Conservation (phyloP, 2,888 invertebrate species). For the Thumatha senex region DNA sequence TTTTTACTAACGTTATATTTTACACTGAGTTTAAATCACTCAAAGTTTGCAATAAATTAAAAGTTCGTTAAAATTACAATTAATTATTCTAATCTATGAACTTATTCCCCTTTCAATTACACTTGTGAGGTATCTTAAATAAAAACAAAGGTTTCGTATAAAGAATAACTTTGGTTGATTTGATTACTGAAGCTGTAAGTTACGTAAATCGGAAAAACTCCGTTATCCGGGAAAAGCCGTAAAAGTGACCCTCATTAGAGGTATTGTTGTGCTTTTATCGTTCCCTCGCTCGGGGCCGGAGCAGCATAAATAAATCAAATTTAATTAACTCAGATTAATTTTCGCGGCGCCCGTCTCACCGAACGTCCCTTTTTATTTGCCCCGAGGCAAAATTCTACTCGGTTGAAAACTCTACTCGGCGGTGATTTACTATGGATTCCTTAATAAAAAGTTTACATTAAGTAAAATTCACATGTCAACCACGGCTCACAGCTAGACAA, state of each 20-base stretch:
- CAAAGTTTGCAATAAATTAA: neutral
- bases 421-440: constrained; percentile 71
- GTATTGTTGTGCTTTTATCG: constrained; percentile 79
- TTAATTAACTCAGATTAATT: constrained; percentile 84
- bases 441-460: constrained; percentile 80
- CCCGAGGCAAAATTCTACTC: constrained; percentile 63
- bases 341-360: constrained; percentile 66
- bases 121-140: constrained; percentile 10
- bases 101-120: constrained; percentile 14
- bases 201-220: constrained; percentile 72
- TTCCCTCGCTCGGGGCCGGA: constrained; percentile 57
- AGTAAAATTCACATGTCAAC: constrained; percentile 67
- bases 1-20: no score
- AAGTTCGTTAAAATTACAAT: neutral
- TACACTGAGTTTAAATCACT: neutral
- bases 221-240: constrained; percentile 72
- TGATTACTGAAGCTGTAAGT: constrained; percentile 49
- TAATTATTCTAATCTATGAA: no score
- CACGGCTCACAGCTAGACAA: constrained; percentile 49
- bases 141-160: constrained; percentile 40
- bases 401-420: constrained; percentile 57
- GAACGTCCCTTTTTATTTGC: constrained; percentile 74
- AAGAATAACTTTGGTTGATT: constrained; percentile 55
- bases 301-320: constrained; percentile 81
- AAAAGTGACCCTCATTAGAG: constrained; percentile 78